phyloP scores from a whole-genome alignment of 2,888 invertebrate species.

The Aelia acuminata region DNA sequence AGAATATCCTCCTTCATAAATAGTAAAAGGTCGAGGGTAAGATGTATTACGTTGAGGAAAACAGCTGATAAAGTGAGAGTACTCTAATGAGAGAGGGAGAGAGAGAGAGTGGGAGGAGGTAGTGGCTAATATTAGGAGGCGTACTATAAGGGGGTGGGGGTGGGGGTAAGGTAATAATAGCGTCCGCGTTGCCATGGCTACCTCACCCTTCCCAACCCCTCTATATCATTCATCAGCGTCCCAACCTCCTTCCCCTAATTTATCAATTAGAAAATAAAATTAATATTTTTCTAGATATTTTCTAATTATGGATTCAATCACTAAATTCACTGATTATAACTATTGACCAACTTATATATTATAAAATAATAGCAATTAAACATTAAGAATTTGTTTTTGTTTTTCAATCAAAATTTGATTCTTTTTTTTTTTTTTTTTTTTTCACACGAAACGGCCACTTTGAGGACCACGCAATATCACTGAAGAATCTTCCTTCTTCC shows the following conservation, averaged over 20 bases:
- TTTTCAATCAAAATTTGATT: too few species aligned
- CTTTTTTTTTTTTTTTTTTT: too few species aligned
- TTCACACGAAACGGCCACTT: too few species aligned
- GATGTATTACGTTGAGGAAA: too few species aligned
- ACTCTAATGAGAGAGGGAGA: not conserved
- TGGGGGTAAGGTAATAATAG: conserved; percentile 35
- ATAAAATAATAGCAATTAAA: too few species aligned
- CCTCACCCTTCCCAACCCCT: not conserved
- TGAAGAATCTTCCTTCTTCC: too few species aligned
- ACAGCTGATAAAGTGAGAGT: conserved; percentile 13
- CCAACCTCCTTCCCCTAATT: not conserved
- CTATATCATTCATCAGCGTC: not conserved
- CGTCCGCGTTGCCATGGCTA: not conserved
- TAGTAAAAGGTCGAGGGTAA: too few species aligned
- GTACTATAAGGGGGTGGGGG: not conserved
- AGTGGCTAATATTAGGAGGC: not conserved
- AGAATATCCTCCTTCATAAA: too few species aligned
- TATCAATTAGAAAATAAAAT: not conserved
- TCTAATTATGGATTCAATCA: not conserved
- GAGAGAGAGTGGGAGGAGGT: not conserved
- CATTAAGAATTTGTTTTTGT: too few species aligned
- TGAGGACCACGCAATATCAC: too few species aligned
- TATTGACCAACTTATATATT: too few species aligned
- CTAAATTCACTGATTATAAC: too few species aligned
- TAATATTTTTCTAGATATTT: not conserved